phyloP scores from a whole-genome alignment of 2,888 invertebrate genomes.

The Agriopis leucophaearia region DNA sequence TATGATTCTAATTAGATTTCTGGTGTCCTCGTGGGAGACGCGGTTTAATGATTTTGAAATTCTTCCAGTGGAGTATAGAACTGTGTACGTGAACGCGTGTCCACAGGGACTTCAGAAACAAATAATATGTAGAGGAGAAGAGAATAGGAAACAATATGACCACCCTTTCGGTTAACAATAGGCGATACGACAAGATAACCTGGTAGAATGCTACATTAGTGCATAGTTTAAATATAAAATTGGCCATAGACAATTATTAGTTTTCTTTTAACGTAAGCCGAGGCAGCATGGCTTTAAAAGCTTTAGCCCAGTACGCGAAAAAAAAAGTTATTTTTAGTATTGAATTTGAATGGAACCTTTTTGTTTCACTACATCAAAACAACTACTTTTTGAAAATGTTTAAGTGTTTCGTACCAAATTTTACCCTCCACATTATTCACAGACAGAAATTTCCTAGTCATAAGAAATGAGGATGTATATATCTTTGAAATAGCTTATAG shows the following conservation, averaged over 20 bases:
- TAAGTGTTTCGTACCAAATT: no score
- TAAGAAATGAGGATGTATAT: slow-evolving; percentile 1
- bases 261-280: no score
- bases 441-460: slow-evolving; percentile 1
- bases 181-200: background rate
- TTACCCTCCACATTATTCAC: background rate
- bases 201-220: background rate
- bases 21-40: no score
- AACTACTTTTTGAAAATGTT: no score
- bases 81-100: slow-evolving; percentile 64
- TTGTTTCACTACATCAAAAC: no score
- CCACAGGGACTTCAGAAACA: slow-evolving; percentile 69
- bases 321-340: no score
- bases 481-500: slow-evolving; percentile 3
- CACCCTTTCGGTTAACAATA: slow-evolving; percentile 14
- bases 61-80: slow-evolving; percentile 32
- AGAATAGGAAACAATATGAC: slow-evolving; percentile 61
- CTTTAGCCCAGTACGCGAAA: no score
- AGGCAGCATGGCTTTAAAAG: no score
- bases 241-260: no score
- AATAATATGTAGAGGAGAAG: slow-evolving; percentile 75
- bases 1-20: no score
- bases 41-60: background rate
- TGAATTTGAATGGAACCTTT: background rate
- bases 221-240: background rate